Evolutionary conservation across 2,888 invertebrate genomes (phyloP).

Genomic region (Blastobasis lacticolella): DNA sequence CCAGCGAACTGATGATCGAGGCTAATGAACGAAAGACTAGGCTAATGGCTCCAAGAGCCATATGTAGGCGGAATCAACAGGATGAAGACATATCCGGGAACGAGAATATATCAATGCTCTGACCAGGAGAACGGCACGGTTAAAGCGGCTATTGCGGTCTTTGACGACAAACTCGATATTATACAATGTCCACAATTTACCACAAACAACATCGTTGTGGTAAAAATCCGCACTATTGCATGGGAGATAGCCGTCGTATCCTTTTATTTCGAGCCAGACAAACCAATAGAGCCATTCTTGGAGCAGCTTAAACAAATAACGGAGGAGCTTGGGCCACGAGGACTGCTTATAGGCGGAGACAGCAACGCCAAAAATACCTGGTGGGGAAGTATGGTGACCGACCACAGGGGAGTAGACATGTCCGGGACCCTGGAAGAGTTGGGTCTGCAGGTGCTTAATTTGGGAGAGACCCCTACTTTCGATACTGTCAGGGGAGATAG

Average conservation of each 20-base stretch:
- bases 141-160: not conserved
- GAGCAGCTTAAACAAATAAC: not conserved
- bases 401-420: constrained; percentile 12
- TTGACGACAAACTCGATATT: not conserved
- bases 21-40: not conserved
- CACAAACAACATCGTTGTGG: not conserved
- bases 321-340: not conserved
- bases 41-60: not conserved
- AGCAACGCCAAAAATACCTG: not conserved
- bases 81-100: not conserved
- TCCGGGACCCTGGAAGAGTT: constrained; percentile 1
- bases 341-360: not conserved
- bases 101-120: not conserved
- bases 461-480: constrained; percentile 8
- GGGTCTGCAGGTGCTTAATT: constrained; percentile 1
- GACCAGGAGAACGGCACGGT: not conserved
- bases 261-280: not conserved
- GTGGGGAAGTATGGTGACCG: not conserved
- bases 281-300: not conserved
- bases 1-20: not conserved
- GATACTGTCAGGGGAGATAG: constrained; percentile 6
- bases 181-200: not conserved
- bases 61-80: not conserved
- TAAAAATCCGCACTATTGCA: not conserved
- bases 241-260: not conserved